Evolutionary conservation across 2,888 invertebrate species (phyloP), one percentile per base, ranked within the genome.

Genomic region (Habrosyne pyritoides): DNA sequence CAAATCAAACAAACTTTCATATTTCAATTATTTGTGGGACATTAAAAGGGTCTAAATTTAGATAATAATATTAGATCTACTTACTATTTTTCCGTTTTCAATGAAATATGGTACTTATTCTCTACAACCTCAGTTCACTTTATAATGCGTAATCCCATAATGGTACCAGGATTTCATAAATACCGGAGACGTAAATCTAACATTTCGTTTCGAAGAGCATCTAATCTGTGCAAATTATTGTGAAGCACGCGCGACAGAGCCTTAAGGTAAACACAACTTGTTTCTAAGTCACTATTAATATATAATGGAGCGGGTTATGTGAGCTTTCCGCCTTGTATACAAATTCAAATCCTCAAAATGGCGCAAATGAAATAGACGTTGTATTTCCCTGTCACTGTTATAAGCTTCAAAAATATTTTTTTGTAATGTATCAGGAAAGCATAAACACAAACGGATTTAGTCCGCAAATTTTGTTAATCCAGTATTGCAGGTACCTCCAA

Each of bases 181-280:
- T 51, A 48, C 22, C 33, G 24, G 51, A 46, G 30, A 51, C 42
- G 14, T 18, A 36, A 30, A 54, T 47, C 42, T 30, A 28, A 33
- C 28, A 8, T 14, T 49, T 10, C 36, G 24, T 14, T 42, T 33
- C 3, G 30, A 12, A 14, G 36, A 36, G 52, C 22, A 22, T 33
- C 7, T 56, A 59, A 60, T 56, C 62, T 55, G 26, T 48, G 53
- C 47, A 55, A 60, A 61, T 65, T 61, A 65, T 58, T 55, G 42
- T 46, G 28, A 47, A 55, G 57, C 67, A 59, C 64, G 67, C 61
- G 53, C 60, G 60, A 46, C 47, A 61, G 57, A 56, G 59, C 58
- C 51, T 51, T 52, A 52, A 49, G 47, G 53, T 55, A 51, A 47
- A 57, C 55, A 56, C 28, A 21, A 28, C 28, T 53, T 47, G 21